Base-by-base conservation (phyloP, 2,113 vertebrate genomes). In the Penelope pileata region DNA sequence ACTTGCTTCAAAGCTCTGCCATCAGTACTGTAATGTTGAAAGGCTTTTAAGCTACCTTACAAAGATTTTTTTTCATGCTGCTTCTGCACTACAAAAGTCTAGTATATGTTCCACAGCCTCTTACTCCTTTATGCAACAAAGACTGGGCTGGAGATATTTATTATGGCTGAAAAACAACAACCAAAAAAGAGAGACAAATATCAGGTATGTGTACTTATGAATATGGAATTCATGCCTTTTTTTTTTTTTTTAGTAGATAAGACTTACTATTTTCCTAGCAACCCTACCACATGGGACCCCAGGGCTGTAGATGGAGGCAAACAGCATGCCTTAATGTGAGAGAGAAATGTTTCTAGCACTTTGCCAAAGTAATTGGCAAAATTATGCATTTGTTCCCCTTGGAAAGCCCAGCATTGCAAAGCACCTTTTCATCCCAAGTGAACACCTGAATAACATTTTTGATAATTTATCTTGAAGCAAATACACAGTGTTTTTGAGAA, bases 251-350 rank as follows among this genome's bases (percentile, higher is more conserved):
- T 32, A 16, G 12, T 34, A 74, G 13, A 6, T 58, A 50, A 1
- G 22, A 48, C 50, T 87, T 91, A 54, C 18, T 19, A 18, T 91
- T 93, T 91, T 92, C 84, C 82, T 54, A 48, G 53, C 48, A 83
- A 50, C 67, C 88, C 34, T 69, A 29, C 78, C 93, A 86, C 84
- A 80, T 85, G 87, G 86, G 78, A 92, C 53, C 21, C 94, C 34
- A 48, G 89, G 82, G 45, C 66, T 87, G 38, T 69, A 92, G 74
- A 80, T 63, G 63, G 83, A 92, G 56, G 78, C 45, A 91, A 84
- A 79, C 62, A 93, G 78, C 48, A 59, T 63, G 66, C 86, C 74
- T 86, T 89, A 91, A 94, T 69, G 42, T 45, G 42, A 29, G 43
- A 82, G 34, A 59, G 63, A 94, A 94, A 94, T 92, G 84, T 84